phyloP scores from a whole-genome alignment of 2,888 invertebrate species.

The Catocala sponsa region DNA sequence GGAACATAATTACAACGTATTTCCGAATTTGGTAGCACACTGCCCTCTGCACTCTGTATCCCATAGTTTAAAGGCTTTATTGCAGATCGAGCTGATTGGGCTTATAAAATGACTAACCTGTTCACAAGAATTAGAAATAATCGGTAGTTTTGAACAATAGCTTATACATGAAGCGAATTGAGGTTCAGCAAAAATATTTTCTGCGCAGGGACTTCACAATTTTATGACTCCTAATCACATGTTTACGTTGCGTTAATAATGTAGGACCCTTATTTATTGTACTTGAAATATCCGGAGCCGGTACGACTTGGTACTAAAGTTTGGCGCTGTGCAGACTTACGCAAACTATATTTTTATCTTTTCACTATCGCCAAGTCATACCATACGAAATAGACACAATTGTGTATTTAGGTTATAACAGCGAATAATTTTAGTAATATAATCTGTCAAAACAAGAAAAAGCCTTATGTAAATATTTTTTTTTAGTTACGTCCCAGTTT shows the following conservation, averaged over 20 bases:
- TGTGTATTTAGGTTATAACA: conserved; percentile 2
- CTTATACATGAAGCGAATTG: too few species aligned
- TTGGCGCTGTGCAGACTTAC: conserved; percentile 12
- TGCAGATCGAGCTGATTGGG: too few species aligned
- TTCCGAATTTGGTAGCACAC: too few species aligned
- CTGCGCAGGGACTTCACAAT: background rate
- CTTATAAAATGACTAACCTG: too few species aligned
- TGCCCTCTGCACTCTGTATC: too few species aligned
- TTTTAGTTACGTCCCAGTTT: conserved; percentile 57
- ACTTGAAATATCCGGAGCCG: conserved; percentile 23
- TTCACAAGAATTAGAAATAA: too few species aligned
- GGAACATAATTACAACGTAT: too few species aligned
- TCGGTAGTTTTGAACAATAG: too few species aligned
- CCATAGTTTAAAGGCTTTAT: too few species aligned
- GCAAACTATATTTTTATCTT: conserved; percentile 15
- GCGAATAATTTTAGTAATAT: background rate
- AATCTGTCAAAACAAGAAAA: conserved; percentile 28
- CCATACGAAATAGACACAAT: conserved; percentile 8
- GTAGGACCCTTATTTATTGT: conserved; percentile 10
- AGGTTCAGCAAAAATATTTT: background rate
- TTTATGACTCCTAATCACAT: background rate
- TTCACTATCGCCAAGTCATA: conserved; percentile 1
- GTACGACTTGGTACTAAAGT: conserved; percentile 36
- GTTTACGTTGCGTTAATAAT: conserved; percentile 9
- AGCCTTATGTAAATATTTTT: conserved; percentile 47